phyloP scores from a whole-genome alignment of 2,888 invertebrate species.

The Ophion costatus region DNA sequence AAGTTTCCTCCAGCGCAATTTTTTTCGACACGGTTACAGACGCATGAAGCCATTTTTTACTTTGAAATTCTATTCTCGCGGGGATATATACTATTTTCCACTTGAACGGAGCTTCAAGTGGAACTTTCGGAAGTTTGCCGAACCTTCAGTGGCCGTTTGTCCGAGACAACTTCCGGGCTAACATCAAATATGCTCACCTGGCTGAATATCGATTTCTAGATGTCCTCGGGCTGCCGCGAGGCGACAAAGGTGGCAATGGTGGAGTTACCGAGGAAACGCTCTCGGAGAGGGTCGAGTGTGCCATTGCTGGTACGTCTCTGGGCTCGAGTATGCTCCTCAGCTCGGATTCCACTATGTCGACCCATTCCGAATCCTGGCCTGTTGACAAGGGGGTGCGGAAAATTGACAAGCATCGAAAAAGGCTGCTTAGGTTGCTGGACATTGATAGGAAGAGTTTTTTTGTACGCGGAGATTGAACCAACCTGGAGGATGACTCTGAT shows the following conservation, averaged over 20 bases:
- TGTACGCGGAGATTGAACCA: constrained; percentile 38
- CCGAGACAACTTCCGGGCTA: constrained; percentile 4
- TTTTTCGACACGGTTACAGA: not conserved
- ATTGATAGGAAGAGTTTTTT: not conserved
- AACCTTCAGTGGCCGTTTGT: not conserved
- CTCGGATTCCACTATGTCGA: constrained; percentile 92
- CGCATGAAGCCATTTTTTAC: not conserved
- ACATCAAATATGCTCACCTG: constrained; percentile 75
- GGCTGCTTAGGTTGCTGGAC: not conserved
- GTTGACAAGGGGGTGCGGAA: constrained; percentile 13
- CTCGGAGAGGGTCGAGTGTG: constrained; percentile 88
- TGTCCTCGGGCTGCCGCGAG: constrained; percentile 85
- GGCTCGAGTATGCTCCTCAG: constrained; percentile 91
- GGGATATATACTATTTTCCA: not conserved
- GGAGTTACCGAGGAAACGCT: constrained; percentile 91
- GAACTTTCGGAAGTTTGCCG: not conserved
- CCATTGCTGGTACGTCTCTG: constrained; percentile 88
- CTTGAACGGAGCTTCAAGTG: not conserved
- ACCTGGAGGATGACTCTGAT: constrained; percentile 79
- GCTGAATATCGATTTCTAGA: constrained; percentile 80
- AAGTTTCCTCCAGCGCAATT: not conserved
- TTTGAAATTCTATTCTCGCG: not conserved
- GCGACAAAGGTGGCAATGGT: constrained; percentile 91
- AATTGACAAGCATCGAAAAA: not conserved
- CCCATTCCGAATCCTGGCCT: constrained; percentile 91